Conservation (phyloP, 1,140 invertebrate species). For the Bombus confusus region DNA sequence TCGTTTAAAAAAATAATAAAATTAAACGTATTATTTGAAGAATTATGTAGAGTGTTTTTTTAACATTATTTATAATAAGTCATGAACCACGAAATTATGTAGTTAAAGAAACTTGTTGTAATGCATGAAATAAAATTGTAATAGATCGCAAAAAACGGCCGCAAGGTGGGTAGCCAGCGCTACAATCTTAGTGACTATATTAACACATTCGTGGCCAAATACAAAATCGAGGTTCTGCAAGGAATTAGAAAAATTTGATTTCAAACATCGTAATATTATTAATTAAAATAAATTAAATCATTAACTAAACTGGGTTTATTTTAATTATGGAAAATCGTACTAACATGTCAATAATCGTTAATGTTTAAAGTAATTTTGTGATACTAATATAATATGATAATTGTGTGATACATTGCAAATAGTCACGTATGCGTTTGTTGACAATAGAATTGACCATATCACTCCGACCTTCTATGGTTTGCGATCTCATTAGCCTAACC, state of each 20-base stretch:
- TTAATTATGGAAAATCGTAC: neutral
- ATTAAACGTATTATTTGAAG: neutral
- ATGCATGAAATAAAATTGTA: neutral
- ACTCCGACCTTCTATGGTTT: constrained; percentile 1
- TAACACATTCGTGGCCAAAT: neutral
- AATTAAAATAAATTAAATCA: neutral
- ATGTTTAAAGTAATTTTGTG: neutral
- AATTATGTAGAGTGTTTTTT: neutral
- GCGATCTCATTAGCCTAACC: constrained; percentile 18
- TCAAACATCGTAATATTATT: neutral
- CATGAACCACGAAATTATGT: neutral
- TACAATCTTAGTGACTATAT: neutral
- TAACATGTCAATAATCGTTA: no score
- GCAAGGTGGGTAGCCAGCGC: neutral
- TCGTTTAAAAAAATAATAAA: neutral
- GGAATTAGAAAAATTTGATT: neutral
- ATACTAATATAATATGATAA: no score
- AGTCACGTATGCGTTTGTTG: no score
- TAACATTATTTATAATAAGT: neutral
- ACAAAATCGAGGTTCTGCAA: neutral
- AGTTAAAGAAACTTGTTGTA: no score
- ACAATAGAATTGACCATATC: neutral
- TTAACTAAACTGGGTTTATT: neutral
- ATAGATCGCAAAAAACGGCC: neutral
- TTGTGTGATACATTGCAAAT: no score